These are phyloP conservation scores for Dendrocopos noguchii DNA, from an alignment of 2,113 vertebrate genomes.

Conservation along the genomic window DNA sequence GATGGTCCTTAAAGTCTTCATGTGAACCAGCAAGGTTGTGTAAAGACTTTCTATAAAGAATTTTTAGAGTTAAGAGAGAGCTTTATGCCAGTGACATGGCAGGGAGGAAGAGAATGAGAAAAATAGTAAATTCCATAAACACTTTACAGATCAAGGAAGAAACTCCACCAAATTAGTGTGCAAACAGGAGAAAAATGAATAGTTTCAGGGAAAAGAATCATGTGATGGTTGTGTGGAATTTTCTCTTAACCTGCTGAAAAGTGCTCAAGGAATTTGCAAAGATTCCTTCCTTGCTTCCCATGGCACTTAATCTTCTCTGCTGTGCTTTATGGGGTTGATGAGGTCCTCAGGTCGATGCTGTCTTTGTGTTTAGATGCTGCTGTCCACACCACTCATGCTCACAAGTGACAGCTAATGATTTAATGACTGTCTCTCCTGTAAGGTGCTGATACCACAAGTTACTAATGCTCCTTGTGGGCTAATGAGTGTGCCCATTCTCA, in stretches of 20 bases:
- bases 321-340: background rate
- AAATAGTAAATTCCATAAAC: fast-evolving
- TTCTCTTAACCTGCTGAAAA: background rate
- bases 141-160: background rate
- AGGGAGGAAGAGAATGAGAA: background rate
- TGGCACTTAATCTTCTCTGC: background rate
- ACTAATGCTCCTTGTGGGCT: background rate
- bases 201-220: background rate
- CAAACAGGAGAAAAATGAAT: background rate
- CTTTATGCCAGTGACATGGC: background rate
- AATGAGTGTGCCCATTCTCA: background rate
- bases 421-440: background rate
- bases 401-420: background rate
- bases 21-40: background rate
- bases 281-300: background rate
- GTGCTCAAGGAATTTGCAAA: background rate
- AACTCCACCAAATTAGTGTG: background rate
- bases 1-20: background rate
- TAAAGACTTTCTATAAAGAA: background rate
- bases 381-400: background rate
- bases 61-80: background rate
- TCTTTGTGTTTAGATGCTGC: background rate
- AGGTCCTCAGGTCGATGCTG: background rate
- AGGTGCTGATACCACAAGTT: background rate
- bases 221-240: background rate